phyloP scores from a whole-genome alignment of 2,888 invertebrate genomes.

The Lepidocyrtoides sp. region DNA sequence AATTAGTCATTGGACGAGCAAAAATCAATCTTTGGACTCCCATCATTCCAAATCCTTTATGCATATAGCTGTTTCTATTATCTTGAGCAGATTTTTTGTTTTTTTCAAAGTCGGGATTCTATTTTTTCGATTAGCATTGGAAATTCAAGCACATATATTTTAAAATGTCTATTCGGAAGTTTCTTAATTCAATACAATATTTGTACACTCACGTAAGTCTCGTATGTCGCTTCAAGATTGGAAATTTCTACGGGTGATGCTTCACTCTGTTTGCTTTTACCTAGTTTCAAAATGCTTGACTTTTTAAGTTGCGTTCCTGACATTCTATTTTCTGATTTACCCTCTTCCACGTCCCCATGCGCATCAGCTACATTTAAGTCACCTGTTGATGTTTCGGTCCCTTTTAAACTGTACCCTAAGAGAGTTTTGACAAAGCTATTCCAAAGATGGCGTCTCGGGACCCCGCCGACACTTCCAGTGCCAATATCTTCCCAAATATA shows the following conservation, averaged over 20 bases:
- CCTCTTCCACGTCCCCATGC: neutral
- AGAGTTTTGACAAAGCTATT: too few relatives aligned
- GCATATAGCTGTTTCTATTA: neutral
- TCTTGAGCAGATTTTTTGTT: too few relatives aligned
- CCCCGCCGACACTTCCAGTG: neutral
- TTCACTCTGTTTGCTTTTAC: neutral
- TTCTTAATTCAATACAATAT: too few relatives aligned
- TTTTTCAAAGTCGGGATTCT: too few relatives aligned
- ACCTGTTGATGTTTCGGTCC: neutral
- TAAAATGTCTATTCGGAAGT: too few relatives aligned
- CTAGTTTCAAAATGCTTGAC: neutral
- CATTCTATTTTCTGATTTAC: neutral
- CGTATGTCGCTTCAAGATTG: constrained; percentile 36
- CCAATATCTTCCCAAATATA: neutral
- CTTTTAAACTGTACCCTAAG: too few relatives aligned
- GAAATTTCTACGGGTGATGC: constrained; percentile 1
- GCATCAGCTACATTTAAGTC: neutral
- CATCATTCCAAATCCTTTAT: constrained; percentile 56
- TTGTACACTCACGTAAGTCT: constrained; percentile 27
- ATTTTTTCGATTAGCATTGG: too few relatives aligned
- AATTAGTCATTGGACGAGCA: constrained; percentile 60
- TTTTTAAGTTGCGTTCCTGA: too few relatives aligned
- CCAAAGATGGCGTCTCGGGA: neutral
- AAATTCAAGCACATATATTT: too few relatives aligned
- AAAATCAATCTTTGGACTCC: constrained; percentile 70